Evolutionary conservation across 37 sponge, comb jelly and placozoan genomes (phyloP).

Genomic region (Mnemiopsis leidyi): DNA sequence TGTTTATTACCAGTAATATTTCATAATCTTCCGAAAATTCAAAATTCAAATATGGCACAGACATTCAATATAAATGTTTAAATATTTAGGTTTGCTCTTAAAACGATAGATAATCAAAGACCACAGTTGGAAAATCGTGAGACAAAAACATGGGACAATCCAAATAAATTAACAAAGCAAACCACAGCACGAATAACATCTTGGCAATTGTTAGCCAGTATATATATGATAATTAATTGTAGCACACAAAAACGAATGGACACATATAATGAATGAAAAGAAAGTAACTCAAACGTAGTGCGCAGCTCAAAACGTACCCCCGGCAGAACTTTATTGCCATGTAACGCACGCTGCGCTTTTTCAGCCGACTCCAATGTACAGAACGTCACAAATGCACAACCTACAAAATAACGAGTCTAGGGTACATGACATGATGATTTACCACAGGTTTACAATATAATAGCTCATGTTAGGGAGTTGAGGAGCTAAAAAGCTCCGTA

Average conservation of each 20-base stretch:
- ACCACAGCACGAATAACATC: not conserved
- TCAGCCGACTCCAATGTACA: slow-evolving; percentile 77
- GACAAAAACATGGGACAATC: not conserved
- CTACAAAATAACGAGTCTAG: slow-evolving; percentile 67
- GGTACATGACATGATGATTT: not conserved
- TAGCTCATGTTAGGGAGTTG: not conserved
- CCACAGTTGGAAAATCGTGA: not conserved
- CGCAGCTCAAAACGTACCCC: slow-evolving; percentile 73
- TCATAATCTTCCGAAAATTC: too few relatives aligned
- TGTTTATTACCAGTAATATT: too few relatives aligned
- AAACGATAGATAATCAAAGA: not conserved
- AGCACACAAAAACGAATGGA: not conserved
- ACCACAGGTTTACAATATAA: not conserved
- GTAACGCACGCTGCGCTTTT: slow-evolving; percentile 78
- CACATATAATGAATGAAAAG: not conserved
- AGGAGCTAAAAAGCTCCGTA: not conserved
- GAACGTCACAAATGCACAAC: slow-evolving; percentile 98
- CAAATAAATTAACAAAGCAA: not conserved
- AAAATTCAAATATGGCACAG: too few relatives aligned
- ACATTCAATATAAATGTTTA: too few relatives aligned
- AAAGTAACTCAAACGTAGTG: not conserved
- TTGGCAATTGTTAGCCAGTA: too few relatives aligned
- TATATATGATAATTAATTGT: not conserved
- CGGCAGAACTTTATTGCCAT: slow-evolving; percentile 83
- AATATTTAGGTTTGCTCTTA: not conserved